Conservation (phyloP, 2,113 vertebrate genomes). For the Brachypodius melanocephalos region DNA sequence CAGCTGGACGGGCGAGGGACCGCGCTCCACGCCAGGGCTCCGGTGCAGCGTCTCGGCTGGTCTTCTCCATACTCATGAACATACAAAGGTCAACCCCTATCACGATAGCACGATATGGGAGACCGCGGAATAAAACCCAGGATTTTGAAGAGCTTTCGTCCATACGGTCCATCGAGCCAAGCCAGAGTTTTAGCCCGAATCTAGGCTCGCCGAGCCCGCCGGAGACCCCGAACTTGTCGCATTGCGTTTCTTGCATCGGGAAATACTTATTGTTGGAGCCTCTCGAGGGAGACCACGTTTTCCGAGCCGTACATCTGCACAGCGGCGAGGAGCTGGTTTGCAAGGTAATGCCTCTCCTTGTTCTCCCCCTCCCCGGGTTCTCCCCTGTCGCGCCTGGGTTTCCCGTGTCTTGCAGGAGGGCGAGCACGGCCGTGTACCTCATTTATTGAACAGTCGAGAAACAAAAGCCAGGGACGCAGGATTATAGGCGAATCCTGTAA, state of each 20-base stretch:
- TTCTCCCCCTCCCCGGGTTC: background rate
- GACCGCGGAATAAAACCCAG: conserved; percentile 97
- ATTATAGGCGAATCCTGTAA: conserved; percentile 26
- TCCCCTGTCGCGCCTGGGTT: background rate
- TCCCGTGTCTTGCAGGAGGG: background rate
- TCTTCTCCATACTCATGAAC: conserved; percentile 93
- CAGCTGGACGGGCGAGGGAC: conserved; percentile 64
- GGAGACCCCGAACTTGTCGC: conserved; percentile 97
- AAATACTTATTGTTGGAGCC: conserved; percentile 98
- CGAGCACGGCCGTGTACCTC: background rate
- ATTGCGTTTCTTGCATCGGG: conserved; percentile 98
- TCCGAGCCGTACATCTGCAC: conserved; percentile 96
- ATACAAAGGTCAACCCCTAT: conserved; percentile 99
- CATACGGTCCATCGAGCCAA: conserved; percentile 89
- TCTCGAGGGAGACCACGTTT: conserved; percentile 98
- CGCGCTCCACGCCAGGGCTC: conserved; percentile 52
- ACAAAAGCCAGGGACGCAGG: background rate
- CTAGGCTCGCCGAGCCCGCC: conserved; percentile 97
- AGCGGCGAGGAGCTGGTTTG: conserved; percentile 96
- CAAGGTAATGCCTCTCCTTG: conserved; percentile 81
- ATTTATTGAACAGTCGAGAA: background rate
- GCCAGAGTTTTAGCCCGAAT: conserved; percentile 97
- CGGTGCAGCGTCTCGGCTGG: conserved; percentile 51
- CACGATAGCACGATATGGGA: conserved; percentile 97
- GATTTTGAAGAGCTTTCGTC: conserved; percentile 96